phyloP scores from a whole-genome alignment of 2,113 vertebrate genomes.

The Ornithorhynchus anatinus region DNA sequence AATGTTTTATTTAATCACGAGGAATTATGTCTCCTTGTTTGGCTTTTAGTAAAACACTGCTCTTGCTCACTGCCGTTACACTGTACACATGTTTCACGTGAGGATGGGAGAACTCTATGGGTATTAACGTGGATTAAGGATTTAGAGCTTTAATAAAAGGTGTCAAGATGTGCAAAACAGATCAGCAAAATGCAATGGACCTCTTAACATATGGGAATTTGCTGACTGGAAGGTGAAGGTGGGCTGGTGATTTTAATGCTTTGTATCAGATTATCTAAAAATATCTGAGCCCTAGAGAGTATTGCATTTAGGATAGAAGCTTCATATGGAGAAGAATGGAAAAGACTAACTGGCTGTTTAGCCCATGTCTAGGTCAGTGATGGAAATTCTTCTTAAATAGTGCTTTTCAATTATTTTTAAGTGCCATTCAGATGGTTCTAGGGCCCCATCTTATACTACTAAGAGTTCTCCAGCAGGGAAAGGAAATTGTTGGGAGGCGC shows the following conservation, averaged over 20 bases:
- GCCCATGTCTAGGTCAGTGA: too few species aligned
- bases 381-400: too few species aligned
- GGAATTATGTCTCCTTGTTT: not conserved
- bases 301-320: conserved; percentile 10
- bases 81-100: not conserved
- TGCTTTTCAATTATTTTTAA: too few species aligned
- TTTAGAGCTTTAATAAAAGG: not conserved
- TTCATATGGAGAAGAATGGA: too few species aligned
- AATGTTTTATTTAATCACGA: conserved; percentile 12
- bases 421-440: too few species aligned
- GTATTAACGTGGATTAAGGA: conserved; percentile 5
- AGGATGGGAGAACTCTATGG: not conserved
- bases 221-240: not conserved
- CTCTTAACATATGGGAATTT: rapidly evolving
- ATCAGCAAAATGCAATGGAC: not conserved
- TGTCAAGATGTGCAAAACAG: not conserved
- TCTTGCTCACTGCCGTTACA: not conserved
- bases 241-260: not conserved
- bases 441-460: too few species aligned
- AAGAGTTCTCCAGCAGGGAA: too few species aligned
- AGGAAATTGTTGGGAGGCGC: too few species aligned
- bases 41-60: not conserved
- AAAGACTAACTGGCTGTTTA: too few species aligned
- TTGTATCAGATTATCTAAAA: conserved; percentile 14
- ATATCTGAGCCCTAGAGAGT: conserved; percentile 25